Percentiles rank a stretch among this genome's conserved stretches.
These are phyloP conservation scores for Naja naja DNA, from an alignment of 2,113 vertebrate species.

Conservation along the genomic window DNA sequence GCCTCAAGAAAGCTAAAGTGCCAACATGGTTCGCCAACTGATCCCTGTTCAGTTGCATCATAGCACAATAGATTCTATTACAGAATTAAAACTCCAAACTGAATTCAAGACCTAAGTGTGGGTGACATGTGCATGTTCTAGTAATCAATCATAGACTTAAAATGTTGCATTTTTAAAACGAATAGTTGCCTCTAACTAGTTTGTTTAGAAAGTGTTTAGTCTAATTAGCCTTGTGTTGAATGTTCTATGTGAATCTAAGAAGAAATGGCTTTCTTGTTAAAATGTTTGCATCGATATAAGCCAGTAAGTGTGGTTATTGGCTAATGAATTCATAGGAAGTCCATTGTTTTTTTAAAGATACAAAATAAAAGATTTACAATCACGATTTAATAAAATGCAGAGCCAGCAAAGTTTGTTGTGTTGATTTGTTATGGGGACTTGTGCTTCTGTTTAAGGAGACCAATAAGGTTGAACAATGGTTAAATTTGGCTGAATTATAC, in stretches of 20 bases:
- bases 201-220: not conserved
- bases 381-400: not conserved
- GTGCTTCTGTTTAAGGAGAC: not conserved
- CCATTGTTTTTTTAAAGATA: not conserved
- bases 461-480: not conserved
- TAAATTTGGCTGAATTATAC: not conserved
- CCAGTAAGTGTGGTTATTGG: not conserved
- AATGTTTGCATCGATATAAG: not conserved
- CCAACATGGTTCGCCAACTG: conserved; percentile 2
- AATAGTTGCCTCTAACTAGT: not conserved
- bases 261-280: not conserved
- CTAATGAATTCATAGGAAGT: not conserved
- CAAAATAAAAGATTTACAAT: not conserved
- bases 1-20: not conserved
- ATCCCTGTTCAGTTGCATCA: not conserved
- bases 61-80: not conserved
- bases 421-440: not conserved
- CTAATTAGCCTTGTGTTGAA: not conserved
- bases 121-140: not conserved
- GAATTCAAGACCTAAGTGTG: not conserved
- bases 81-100: not conserved
- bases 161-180: not conserved
- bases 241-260: not conserved
- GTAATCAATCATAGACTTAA: not conserved
- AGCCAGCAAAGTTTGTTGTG: not conserved